These are phyloP conservation scores for Hephaestus fuliginosus DNA, from an alignment of 2,797 vertebrate genomes.

Conservation along the genomic window DNA sequence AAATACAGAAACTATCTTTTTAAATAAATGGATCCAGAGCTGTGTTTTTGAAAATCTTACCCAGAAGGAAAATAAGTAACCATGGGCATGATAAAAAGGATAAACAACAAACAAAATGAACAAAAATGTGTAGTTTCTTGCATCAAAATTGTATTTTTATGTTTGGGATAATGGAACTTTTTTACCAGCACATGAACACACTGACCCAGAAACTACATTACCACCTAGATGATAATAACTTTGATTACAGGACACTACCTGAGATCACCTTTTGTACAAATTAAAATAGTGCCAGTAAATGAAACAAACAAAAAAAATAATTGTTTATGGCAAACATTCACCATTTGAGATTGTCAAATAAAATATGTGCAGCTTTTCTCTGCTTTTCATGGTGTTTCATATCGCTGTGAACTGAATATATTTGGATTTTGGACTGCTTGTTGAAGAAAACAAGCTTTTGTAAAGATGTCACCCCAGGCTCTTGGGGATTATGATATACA, in stretches of 20 bases:
- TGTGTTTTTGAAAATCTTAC: conserved; percentile 1
- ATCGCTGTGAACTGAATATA: neutral
- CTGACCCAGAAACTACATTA: neutral
- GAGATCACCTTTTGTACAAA: neutral
- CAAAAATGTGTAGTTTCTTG: neutral
- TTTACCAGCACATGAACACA: neutral
- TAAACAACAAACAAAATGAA: too few species aligned
- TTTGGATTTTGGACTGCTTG: neutral
- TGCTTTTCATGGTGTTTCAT: neutral
- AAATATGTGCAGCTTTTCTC: neutral
- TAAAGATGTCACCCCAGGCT: neutral
- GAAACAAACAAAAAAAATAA: too few species aligned
- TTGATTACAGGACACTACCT: neutral
- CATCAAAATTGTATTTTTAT: neutral
- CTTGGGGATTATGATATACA: neutral
- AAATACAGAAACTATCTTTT: too few species aligned
- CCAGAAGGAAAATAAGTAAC: neutral
- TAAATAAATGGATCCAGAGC: neutral
- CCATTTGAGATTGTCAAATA: neutral
- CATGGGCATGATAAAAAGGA: neutral
- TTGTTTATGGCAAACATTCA: neutral
- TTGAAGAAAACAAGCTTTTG: neutral
- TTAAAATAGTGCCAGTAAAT: neutral
- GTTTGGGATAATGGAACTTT: neutral
- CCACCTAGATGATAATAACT: neutral